Percentiles rank a stretch among this genome's conserved stretches.
phyloP scores from a whole-genome alignment of 2,797 vertebrate species.

The Sebastes kiyomatsui region DNA sequence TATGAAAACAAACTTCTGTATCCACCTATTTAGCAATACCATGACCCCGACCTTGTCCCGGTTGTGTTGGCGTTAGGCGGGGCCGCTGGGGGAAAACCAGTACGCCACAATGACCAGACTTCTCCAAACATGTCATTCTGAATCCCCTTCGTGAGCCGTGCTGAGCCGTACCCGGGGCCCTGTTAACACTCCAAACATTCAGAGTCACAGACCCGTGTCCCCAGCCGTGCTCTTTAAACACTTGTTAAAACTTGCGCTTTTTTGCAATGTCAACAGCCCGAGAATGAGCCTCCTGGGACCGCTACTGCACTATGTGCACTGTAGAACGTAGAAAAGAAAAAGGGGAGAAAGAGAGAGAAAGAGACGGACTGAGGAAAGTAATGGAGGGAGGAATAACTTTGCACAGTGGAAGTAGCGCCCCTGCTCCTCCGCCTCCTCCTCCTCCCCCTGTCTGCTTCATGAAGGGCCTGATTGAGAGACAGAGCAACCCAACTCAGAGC shows the following conservation, averaged over 20 bases:
- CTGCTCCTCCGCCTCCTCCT: background rate
- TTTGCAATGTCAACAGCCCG: constrained; percentile 83
- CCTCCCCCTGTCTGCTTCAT: constrained; percentile 55
- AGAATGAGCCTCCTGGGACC: constrained; percentile 79
- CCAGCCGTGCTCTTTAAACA: constrained; percentile 82
- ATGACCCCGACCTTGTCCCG: constrained; percentile 26
- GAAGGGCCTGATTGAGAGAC: constrained; percentile 82
- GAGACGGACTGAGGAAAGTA: constrained; percentile 14
- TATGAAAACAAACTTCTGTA: constrained; percentile 38
- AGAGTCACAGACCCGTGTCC: constrained; percentile 81
- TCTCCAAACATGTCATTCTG: constrained; percentile 69
- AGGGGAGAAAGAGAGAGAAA: background rate
- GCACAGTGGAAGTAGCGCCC: constrained; percentile 34
- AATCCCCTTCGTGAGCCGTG: constrained; percentile 62
- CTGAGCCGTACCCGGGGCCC: constrained; percentile 59
- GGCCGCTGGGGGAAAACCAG: constrained; percentile 43
- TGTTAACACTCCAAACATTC: constrained; percentile 84
- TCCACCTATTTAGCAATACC: constrained; percentile 5
- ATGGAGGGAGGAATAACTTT: constrained; percentile 50
- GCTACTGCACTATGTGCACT: constrained; percentile 56
- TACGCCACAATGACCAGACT: constrained; percentile 65
- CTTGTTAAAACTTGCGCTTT: constrained; percentile 83
- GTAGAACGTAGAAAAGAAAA: constrained; percentile 51
- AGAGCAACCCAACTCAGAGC: constrained; percentile 67
- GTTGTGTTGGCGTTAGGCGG: constrained; percentile 34